Conservation (phyloP, 2,888 invertebrate species). For the Yponomeuta malinellus region DNA sequence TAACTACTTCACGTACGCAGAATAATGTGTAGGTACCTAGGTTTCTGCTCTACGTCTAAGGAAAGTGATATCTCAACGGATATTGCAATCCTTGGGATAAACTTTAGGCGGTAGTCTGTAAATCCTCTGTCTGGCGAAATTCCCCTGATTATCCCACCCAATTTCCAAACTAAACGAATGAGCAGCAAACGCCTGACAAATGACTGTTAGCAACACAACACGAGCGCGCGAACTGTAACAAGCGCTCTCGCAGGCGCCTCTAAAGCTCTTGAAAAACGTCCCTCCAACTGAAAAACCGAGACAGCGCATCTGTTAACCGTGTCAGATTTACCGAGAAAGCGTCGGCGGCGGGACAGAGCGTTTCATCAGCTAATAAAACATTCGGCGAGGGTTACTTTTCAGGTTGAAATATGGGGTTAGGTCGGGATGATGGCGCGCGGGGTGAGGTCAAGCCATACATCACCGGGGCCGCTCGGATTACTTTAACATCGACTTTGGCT, state of each 20-base stretch:
- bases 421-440: conserved; percentile 34
- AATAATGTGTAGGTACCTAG: too few species aligned
- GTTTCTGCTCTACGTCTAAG: too few species aligned
- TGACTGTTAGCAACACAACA: conserved; percentile 14
- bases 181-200: conserved; percentile 15
- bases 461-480: conserved; percentile 27
- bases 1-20: background rate
- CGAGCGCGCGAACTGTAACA: conserved; percentile 4
- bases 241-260: conserved; percentile 10
- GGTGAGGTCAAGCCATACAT: conserved; percentile 42
- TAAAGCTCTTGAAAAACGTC: conserved; percentile 12
- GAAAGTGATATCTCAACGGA: too few species aligned
- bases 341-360: conserved; percentile 39
- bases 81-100: too few species aligned
- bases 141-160: too few species aligned
- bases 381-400: conserved; percentile 47
- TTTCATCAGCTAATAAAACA: conserved; percentile 67
- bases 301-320: conserved; percentile 18
- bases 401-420: conserved; percentile 52
- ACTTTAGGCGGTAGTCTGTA: too few species aligned
- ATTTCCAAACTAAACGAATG: background rate
- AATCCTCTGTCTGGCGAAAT: too few species aligned
- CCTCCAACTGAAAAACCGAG: conserved; percentile 11
- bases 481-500: conserved; percentile 30
- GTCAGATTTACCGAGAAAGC: conserved; percentile 36